phyloP scores from a whole-genome alignment of 2,113 vertebrate species.

The Pionites leucogaster region DNA sequence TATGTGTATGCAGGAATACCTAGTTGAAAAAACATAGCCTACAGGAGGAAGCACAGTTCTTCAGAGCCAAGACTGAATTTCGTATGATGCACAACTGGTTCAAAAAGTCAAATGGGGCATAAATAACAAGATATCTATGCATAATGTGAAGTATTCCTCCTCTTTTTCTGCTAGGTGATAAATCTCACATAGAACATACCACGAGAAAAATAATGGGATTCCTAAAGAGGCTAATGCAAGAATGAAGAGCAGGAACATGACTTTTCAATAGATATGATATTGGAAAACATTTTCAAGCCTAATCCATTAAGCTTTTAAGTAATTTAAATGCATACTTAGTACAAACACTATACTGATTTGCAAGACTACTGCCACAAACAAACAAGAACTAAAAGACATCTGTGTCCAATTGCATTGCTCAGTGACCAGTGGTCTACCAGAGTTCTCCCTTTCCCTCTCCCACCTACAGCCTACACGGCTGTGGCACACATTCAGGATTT shows the following conservation, averaged over 20 bases:
- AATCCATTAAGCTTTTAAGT: not conserved
- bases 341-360: not conserved
- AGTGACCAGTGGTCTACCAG: accelerated
- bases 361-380: not conserved
- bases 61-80: not conserved
- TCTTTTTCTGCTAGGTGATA: not conserved
- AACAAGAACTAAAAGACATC: not conserved
- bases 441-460: not conserved
- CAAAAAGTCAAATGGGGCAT: not conserved
- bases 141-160: not conserved
- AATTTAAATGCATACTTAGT: not conserved
- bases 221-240: not conserved
- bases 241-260: accelerated
- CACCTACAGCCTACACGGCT: accelerated
- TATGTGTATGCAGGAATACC: not conserved
- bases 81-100: not conserved
- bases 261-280: not conserved
- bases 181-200: not conserved
- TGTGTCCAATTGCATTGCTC: accelerated
- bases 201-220: not conserved
- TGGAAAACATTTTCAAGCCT: not conserved
- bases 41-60: not conserved
- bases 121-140: not conserved
- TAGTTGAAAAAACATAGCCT: not conserved
- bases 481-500: not conserved